Evolutionary conservation across 1,140 invertebrate species (phyloP), one percentile per base, ranked within the genome.

Genomic region (Dolichoris vasculosae): DNA sequence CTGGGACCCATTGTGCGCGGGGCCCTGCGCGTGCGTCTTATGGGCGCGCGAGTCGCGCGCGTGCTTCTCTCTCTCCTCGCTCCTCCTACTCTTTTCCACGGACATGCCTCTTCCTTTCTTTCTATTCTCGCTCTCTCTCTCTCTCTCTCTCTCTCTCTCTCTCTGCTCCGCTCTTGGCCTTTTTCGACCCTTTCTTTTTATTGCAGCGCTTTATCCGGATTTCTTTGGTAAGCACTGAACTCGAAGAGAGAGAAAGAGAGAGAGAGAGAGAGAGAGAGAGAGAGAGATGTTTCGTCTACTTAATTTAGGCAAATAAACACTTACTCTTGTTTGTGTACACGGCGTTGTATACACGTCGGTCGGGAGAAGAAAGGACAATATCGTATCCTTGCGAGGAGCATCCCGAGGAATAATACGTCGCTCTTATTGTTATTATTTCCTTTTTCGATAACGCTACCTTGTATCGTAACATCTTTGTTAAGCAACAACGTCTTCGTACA

Each of bases 261-360:
- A 88, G 40, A 90, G 90, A 88, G 88, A 89, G 87, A 6, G 0
- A n/a, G 15, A 46, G 88, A 88, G 11, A 15, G 40, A 88, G 87
- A 78, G 83, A 63, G 82, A 86, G 55, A 55, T 81, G 76, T 51
- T 76, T 64, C 76, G 48, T 59, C 76, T 84, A 79, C 76, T 84
- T 71, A 85, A 85, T 81, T 85, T 85, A 85, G 75, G 77, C 77
- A 75, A 81, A 85, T 81, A 38, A 81, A 23, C 76, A 35, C 76
- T 46, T 64, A 73, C 77, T 51, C 43, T 48, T n/a, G n/a, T 48
- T n/a, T n/a, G 23, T 30, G 26, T 23, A 75, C 26, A 35, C 30
- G 15, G 63, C 0, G 64, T 43, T 63, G 51, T 59, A 77, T 77
- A 17, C 48, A 35, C 63, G 59, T 20, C 51, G 51, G 51, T 9